Conservation (phyloP, 1,140 invertebrate genomes). For the Tribolium castaneum region DNA sequence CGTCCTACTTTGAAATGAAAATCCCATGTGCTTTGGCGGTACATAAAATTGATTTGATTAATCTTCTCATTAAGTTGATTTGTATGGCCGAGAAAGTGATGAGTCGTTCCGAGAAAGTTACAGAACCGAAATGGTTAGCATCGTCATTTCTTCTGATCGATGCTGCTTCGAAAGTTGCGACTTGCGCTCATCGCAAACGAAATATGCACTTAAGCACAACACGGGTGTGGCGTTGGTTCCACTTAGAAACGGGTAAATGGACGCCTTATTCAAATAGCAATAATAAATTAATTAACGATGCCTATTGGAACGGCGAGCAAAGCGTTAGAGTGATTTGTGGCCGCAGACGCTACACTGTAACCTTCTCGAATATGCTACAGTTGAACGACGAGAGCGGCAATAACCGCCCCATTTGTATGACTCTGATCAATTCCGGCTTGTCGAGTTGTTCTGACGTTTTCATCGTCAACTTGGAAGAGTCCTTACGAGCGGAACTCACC, state of each 20-base stretch:
- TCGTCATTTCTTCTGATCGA: constrained; percentile 83
- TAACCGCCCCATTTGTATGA: constrained; percentile 84
- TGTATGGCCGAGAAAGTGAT: constrained; percentile 64
- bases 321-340: constrained; percentile 80
- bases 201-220: constrained; percentile 76
- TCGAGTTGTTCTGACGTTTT: constrained; percentile 51
- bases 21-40: constrained; percentile 74
- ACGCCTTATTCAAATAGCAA: constrained; percentile 79
- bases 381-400: constrained; percentile 86
- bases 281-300: constrained; percentile 86
- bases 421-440: constrained; percentile 66
- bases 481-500: constrained; percentile 48
- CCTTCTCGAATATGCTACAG: constrained; percentile 87
- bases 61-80: constrained; percentile 70
- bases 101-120: constrained; percentile 58
- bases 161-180: constrained; percentile 83
- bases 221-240: constrained; percentile 88
- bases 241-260: constrained; percentile 85
- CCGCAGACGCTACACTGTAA: constrained; percentile 81
- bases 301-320: constrained; percentile 82
- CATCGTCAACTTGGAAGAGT: constrained; percentile 43
- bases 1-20: constrained; percentile 75
- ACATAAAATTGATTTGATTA: constrained; percentile 67
- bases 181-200: constrained; percentile 76
- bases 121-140: constrained; percentile 84